Percentiles rank a stretch among this genome's conserved stretches.
These are phyloP conservation scores for Dallia pectoralis DNA, from an alignment of 2,797 vertebrate genomes.

Conservation along the genomic window DNA sequence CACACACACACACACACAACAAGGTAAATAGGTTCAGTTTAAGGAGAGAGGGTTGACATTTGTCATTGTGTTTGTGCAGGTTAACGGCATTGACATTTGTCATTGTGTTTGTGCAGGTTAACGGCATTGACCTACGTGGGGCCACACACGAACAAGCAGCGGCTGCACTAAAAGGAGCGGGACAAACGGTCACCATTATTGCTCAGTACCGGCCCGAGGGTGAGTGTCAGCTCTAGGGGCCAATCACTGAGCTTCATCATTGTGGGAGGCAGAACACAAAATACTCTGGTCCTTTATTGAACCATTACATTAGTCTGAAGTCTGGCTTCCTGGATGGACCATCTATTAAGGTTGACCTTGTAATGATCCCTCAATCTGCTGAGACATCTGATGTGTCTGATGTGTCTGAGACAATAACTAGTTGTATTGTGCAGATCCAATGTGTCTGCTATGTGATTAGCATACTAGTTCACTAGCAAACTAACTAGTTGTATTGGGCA, in stretches of 20 bases:
- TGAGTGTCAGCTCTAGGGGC: conserved; percentile 56
- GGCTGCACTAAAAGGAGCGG: conserved; percentile 91
- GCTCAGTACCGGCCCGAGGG: conserved; percentile 97
- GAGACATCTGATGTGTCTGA: no score
- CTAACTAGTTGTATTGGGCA: background rate
- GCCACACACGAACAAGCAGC: conserved; percentile 96
- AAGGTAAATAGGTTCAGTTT: background rate
- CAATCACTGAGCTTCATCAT: conserved; percentile 1
- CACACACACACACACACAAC: background rate
- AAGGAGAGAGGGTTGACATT: background rate
- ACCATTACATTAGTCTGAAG: background rate
- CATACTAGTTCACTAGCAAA: background rate
- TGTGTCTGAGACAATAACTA: no score
- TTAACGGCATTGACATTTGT: no score
- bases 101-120: conserved; percentile 76
- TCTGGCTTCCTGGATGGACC: background rate
- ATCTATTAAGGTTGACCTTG: background rate
- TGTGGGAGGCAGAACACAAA: background rate
- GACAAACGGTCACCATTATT: conserved; percentile 93
- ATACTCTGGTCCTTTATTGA: background rate
- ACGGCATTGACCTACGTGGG: conserved; percentile 90
- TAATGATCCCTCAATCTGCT: background rate
- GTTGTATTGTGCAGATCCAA: background rate
- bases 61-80: background rate
- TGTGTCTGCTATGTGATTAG: background rate